Percentiles rank a stretch among this genome's conserved stretches.
Conservation (phyloP, 1,140 invertebrate genomes). For the Trachymyrmex septentrionalis region DNA sequence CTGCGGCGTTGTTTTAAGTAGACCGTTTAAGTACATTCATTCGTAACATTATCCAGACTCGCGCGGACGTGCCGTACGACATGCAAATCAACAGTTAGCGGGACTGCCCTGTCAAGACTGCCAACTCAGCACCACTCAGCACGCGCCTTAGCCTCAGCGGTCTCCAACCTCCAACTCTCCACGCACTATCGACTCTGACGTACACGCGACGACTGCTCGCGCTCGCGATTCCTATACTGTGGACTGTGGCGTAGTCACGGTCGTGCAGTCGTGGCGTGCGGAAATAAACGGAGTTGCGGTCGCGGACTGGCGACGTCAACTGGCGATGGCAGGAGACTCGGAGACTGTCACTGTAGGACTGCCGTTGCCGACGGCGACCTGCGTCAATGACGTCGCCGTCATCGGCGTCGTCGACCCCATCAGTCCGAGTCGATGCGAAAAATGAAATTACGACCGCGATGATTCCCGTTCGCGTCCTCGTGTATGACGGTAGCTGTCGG, state of each 20-base stretch:
- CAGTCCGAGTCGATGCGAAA: neutral
- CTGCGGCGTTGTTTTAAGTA: conserved; percentile 68
- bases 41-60: conserved; percentile 63
- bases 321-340: neutral
- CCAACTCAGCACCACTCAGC: conserved; percentile 69
- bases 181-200: conserved; percentile 30
- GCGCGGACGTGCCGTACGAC: conserved; percentile 54
- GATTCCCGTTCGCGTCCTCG: neutral
- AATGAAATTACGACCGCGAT: neutral
- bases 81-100: conserved; percentile 67
- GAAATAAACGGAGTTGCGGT: too few species aligned
- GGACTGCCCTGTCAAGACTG: conserved; percentile 70
- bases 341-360: neutral
- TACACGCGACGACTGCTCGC: neutral
- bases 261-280: too few species aligned
- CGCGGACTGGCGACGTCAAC: neutral
- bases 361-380: neutral
- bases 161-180: neutral
- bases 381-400: neutral
- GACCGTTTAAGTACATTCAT: conserved; percentile 73
- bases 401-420: neutral
- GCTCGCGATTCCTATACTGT: too few species aligned
- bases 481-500: neutral
- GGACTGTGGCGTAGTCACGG: too few species aligned
- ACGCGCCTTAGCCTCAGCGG: neutral